These are phyloP conservation scores for Lapara coniferarum DNA, from an alignment of 2,888 invertebrate genomes.

Conservation along the genomic window DNA sequence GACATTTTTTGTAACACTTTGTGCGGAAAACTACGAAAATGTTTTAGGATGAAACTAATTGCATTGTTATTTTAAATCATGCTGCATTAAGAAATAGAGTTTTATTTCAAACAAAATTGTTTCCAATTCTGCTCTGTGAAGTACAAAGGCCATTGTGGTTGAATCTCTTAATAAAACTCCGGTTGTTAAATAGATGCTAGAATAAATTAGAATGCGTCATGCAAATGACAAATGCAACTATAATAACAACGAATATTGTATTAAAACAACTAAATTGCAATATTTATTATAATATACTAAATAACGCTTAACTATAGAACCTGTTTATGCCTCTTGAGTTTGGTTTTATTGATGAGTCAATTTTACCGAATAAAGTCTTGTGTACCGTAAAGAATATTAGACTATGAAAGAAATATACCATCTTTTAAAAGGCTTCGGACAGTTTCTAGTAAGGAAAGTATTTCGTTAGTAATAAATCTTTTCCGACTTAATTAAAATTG, in stretches of 20 bases:
- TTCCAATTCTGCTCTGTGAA: background rate
- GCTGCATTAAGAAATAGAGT: no score
- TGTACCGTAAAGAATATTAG: background rate
- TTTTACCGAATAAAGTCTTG: background rate
- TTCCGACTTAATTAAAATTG: no score
- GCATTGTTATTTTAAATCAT: no score
- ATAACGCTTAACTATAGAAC: background rate
- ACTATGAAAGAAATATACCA: no score
- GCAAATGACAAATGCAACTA: background rate
- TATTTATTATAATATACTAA: background rate
- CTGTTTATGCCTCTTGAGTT: background rate
- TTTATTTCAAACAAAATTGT: no score
- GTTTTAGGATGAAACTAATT: no score
- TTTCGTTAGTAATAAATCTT: no score
- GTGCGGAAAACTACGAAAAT: no score
- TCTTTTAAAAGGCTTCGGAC: no score
- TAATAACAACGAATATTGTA: background rate
- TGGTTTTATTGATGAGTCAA: constrained; percentile 1
- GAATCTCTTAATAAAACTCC: background rate
- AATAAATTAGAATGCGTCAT: constrained; percentile 5
- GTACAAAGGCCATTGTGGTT: background rate
- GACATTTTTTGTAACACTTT: no score
- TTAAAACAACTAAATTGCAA: background rate
- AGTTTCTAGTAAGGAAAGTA: no score
- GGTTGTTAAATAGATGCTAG: background rate